phyloP scores from a whole-genome alignment of 2,113 vertebrate genomes.

The Mixornis gularis region DNA sequence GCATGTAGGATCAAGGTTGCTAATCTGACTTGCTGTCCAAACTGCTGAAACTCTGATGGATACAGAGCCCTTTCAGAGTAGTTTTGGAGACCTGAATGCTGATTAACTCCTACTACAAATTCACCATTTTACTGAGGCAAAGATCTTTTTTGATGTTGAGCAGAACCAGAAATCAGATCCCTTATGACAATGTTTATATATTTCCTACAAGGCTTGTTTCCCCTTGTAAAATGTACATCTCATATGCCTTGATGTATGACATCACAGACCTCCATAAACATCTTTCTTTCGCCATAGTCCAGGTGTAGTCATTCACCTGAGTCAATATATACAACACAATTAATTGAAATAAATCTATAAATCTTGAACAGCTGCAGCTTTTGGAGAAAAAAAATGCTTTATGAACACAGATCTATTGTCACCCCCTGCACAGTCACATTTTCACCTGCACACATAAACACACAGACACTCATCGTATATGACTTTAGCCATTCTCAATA shows the following conservation, averaged over 20 bases:
- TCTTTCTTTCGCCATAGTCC: not conserved
- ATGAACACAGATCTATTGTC: constrained; percentile 49
- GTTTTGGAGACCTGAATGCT: not conserved
- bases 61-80: not conserved
- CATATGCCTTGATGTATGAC: not conserved
- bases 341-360: constrained; percentile 26
- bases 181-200: constrained; percentile 12
- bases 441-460: constrained; percentile 61
- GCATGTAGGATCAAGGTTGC: not conserved
- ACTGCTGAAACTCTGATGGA: not conserved
- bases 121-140: not conserved
- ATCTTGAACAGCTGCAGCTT: not conserved
- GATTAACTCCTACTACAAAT: not conserved
- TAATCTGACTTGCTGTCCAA: not conserved
- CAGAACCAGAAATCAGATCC: constrained; percentile 14
- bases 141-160: not conserved
- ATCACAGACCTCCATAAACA: not conserved
- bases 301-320: constrained; percentile 9
- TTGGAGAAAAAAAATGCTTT: not conserved
- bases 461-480: constrained; percentile 41
- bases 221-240: not conserved
- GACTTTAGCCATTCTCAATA: constrained; percentile 50
- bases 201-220: not conserved
- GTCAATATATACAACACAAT: constrained; percentile 2
- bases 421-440: constrained; percentile 26